A percentile compares a stretch with the other conserved stretches of the same genome.
Evolutionary conservation across 2,888 invertebrate species (phyloP).

Genomic region (Drosophila ezoana): DNA sequence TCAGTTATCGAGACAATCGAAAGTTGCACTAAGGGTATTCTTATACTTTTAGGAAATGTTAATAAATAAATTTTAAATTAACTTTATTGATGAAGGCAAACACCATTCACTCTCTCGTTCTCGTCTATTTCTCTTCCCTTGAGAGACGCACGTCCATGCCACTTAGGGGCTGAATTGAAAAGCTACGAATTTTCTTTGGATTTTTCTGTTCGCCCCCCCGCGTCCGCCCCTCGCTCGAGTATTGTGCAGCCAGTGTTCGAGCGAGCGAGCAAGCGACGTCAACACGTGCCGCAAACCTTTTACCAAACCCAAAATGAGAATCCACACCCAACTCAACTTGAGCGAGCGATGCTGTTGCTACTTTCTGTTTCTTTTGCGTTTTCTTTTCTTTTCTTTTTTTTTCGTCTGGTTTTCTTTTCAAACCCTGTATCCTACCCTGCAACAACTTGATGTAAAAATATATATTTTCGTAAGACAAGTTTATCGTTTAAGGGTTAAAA

Average conservation of each 20-base stretch:
- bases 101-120: constrained; percentile 6
- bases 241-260: constrained; percentile 27
- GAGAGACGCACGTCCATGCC: constrained; percentile 55
- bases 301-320: constrained; percentile 29
- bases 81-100: constrained; percentile 45
- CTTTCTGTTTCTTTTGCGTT: constrained; percentile 18
- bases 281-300: constrained; percentile 62
- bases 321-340: constrained; percentile 51
- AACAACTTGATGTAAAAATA: too few species aligned
- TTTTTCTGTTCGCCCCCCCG: constrained; percentile 5
- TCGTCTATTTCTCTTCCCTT: background rate
- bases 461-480: too few species aligned
- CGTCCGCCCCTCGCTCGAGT: background rate
- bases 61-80: constrained; percentile 51
- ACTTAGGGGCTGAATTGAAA: constrained; percentile 56
- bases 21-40: constrained; percentile 1
- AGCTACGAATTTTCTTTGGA: constrained; percentile 52
- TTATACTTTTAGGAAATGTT: constrained; percentile 24
- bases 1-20: constrained; percentile 11
- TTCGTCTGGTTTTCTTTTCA: background rate
- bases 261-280: constrained; percentile 30
- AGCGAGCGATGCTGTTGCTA: constrained; percentile 13
- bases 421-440: constrained; percentile 6
- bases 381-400: constrained; percentile 9
- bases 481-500: too few species aligned